Evolutionary conservation across 1,140 invertebrate species (phyloP).

Genomic region (Drosophila jambulina): DNA sequence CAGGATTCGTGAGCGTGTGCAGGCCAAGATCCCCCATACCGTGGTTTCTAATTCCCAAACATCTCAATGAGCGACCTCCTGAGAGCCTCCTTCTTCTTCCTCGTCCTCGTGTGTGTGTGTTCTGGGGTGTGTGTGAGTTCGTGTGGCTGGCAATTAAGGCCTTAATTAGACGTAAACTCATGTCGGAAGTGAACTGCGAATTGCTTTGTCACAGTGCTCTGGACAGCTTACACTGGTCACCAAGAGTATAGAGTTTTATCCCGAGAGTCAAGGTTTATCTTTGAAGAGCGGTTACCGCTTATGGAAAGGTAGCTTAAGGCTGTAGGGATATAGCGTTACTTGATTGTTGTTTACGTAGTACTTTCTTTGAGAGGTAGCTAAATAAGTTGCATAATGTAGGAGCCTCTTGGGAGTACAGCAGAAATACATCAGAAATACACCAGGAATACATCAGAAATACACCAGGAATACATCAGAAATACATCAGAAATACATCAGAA

Average conservation of each 20-base stretch:
- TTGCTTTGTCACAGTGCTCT: conserved; percentile 31
- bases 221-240: conserved; percentile 26
- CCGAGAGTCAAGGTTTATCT: not conserved
- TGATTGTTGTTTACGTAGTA: not conserved
- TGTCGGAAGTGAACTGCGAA: conserved; percentile 52
- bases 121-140: not conserved
- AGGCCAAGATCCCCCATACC: not conserved
- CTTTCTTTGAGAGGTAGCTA: not conserved
- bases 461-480: too few species aligned
- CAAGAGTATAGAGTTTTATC: not conserved
- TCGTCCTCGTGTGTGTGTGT: not conserved
- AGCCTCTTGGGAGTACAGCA: not conserved
- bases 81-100: not conserved
- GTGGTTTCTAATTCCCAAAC: too few species aligned
- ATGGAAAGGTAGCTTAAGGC: not conserved
- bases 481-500: too few species aligned
- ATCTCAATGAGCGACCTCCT: not conserved
- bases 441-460: too few species aligned
- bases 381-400: not conserved
- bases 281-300: too few species aligned
- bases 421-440: too few species aligned
- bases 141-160: conserved; percentile 46
- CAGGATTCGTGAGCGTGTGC: conserved; percentile 4
- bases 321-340: not conserved
- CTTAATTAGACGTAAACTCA: conserved; percentile 50